Evolutionary conservation across 2,797 vertebrate genomes (phyloP).

Genomic region (Acanthiza pusilla): DNA sequence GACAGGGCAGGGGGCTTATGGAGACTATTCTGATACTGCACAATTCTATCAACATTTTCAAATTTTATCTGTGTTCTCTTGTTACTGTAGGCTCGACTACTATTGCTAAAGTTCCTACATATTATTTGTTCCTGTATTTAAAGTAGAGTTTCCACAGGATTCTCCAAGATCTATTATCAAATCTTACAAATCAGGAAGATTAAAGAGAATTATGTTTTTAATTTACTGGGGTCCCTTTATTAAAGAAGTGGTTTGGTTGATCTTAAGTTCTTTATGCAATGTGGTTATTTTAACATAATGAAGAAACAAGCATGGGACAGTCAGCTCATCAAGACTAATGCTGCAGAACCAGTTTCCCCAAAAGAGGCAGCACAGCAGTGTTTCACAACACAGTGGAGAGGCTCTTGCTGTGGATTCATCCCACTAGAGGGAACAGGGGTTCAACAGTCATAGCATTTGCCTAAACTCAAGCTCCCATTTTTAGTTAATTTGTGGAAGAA

Average conservation of each 20-base stretch:
- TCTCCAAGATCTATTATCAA: background rate
- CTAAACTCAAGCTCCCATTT: background rate
- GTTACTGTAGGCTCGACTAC: background rate
- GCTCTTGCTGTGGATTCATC: background rate
- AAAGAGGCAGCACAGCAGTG: background rate
- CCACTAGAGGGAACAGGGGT: background rate
- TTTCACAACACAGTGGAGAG: background rate
- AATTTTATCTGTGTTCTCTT: background rate
- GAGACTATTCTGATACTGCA: background rate
- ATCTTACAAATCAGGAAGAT: background rate
- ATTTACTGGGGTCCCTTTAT: background rate
- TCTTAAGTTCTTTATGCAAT: background rate
- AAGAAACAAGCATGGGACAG: constrained; percentile 5
- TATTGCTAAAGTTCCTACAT: background rate
- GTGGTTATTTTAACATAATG: constrained; percentile 14
- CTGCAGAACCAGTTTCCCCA: constrained; percentile 40
- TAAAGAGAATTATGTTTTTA: background rate
- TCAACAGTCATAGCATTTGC: background rate
- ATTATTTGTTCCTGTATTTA: background rate
- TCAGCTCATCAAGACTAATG: constrained; percentile 4
- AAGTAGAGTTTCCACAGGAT: background rate
- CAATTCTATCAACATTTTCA: background rate
- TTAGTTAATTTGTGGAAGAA: background rate
- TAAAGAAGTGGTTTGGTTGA: background rate
- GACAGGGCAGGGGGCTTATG: background rate